Conservation (phyloP, 2,888 invertebrate genomes). For the Atrina japonica region DNA sequence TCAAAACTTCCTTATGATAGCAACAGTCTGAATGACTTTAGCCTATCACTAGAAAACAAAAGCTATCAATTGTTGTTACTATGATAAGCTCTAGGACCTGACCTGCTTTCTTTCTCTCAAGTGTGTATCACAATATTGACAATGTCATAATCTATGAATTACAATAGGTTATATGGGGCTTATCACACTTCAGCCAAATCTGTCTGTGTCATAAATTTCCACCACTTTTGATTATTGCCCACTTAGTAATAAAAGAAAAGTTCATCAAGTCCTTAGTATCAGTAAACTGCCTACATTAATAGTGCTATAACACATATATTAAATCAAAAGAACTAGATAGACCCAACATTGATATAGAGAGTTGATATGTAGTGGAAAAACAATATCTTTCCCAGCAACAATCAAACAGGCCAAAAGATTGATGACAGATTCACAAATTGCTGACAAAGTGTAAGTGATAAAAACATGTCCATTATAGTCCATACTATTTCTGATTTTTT, state of each 20-base stretch:
- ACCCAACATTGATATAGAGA: no score
- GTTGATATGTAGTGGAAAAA: no score
- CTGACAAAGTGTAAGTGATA: no score
- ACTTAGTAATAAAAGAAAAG: constrained; percentile 3
- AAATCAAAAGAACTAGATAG: background rate
- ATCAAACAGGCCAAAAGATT: no score
- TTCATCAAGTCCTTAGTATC: background rate
- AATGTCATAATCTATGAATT: constrained; percentile 32
- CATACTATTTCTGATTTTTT: no score
- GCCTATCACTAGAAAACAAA: no score
- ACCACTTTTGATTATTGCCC: constrained; percentile 9
- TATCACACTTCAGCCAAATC: constrained; percentile 24
- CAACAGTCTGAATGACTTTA: no score
- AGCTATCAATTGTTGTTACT: constrained; percentile 19
- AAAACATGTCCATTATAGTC: no score
- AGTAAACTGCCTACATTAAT: background rate
- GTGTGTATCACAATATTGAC: constrained; percentile 14
- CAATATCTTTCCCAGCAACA: no score
- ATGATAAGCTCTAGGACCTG: constrained; percentile 26
- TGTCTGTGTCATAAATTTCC: constrained; percentile 23
- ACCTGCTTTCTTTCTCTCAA: constrained; percentile 29
- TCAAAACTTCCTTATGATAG: no score
- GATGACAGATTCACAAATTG: no score
- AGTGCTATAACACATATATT: background rate
- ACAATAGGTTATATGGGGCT: constrained; percentile 30